A percentile compares a stretch with the other conserved stretches of the same genome.
These are phyloP conservation scores for Drosophila carrolli DNA, from an alignment of 1,140 invertebrate genomes.

Conservation along the genomic window DNA sequence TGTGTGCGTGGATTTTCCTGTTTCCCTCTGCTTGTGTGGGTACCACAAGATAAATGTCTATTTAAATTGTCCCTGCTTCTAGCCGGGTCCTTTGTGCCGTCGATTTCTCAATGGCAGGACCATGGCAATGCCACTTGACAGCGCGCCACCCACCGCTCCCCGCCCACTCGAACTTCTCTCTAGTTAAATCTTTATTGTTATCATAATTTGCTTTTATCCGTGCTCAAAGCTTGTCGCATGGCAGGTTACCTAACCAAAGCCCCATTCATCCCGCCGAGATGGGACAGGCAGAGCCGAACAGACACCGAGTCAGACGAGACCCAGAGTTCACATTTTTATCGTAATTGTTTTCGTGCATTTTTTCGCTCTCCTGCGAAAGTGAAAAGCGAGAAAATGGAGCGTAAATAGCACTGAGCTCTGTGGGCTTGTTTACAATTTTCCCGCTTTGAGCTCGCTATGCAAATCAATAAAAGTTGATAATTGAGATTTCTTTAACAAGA, in stretches of 20 bases:
- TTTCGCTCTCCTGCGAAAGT: conserved; percentile 30
- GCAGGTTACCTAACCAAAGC: conserved; percentile 55
- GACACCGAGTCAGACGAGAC: conserved; percentile 27
- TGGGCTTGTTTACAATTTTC: conserved; percentile 67
- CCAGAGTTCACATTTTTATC: conserved; percentile 70
- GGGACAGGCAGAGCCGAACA: conserved; percentile 17
- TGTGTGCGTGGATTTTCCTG: conserved; percentile 16
- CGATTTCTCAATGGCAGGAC: conserved; percentile 46
- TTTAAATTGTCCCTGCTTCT: conserved; percentile 78
- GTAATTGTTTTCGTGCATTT: conserved; percentile 79
- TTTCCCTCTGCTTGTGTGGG: conserved; percentile 40
- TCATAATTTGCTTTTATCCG: conserved; percentile 83
- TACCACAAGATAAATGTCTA: conserved; percentile 80
- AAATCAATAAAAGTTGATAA: conserved; percentile 82
- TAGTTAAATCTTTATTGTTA: conserved; percentile 83
- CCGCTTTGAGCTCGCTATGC: conserved; percentile 52
- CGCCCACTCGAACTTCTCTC: conserved; percentile 34
- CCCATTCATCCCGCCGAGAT: conserved; percentile 16
- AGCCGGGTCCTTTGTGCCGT: conserved; percentile 50
- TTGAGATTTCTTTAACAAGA: conserved; percentile 82
- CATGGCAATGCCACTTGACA: conserved; percentile 51
- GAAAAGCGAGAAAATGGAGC: conserved; percentile 75
- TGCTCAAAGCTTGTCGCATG: conserved; percentile 72
- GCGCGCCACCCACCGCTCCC: conserved; percentile 11
- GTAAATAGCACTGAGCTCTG: conserved; percentile 69